phyloP scores from a whole-genome alignment of 2,888 invertebrate genomes.

The Liposcelis brunnea region DNA sequence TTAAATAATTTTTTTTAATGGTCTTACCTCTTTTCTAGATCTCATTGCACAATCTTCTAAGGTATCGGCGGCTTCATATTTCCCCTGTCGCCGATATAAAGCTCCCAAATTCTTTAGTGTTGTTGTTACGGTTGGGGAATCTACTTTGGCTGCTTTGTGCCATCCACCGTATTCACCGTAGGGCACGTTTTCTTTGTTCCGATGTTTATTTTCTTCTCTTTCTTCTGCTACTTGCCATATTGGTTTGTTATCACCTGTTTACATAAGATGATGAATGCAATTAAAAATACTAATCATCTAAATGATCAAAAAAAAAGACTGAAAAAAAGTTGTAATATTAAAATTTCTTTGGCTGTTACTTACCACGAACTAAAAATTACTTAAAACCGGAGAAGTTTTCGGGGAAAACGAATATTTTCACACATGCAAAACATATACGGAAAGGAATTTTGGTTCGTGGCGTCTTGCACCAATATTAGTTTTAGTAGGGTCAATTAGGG shows the following conservation, averaged over 20 bases:
- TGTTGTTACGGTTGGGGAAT: conserved; percentile 92
- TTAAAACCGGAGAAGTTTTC: not conserved
- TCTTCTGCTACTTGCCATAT: conserved; percentile 99
- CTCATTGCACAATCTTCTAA: conserved; percentile 95
- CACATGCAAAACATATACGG: too few relatives aligned
- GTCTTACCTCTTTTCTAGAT: conserved; percentile 78
- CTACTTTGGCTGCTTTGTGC: conserved; percentile 97
- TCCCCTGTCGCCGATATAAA: conserved; percentile 92
- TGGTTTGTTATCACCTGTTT: conserved; percentile 74
- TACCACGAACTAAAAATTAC: not conserved
- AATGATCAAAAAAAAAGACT: conserved; percentile 18
- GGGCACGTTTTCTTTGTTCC: conserved; percentile 74
- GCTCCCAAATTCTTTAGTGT: conserved; percentile 97
- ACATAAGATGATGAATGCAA: too few relatives aligned
- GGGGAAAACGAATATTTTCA: too few relatives aligned
- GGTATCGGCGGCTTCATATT: conserved; percentile 98
- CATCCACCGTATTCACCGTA: conserved; percentile 80
- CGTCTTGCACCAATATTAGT: too few relatives aligned
- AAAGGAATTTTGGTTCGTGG: too few relatives aligned
- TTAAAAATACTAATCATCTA: conserved; percentile 15
- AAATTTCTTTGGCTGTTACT: conserved; percentile 1
- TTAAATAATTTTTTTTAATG: conserved; percentile 7
- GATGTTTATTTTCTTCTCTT: conserved; percentile 86
- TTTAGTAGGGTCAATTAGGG: too few relatives aligned
- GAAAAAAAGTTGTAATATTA: not conserved